These are phyloP conservation scores for Bombus breviceps DNA, from an alignment of 1,140 invertebrate genomes.

Conservation along the genomic window DNA sequence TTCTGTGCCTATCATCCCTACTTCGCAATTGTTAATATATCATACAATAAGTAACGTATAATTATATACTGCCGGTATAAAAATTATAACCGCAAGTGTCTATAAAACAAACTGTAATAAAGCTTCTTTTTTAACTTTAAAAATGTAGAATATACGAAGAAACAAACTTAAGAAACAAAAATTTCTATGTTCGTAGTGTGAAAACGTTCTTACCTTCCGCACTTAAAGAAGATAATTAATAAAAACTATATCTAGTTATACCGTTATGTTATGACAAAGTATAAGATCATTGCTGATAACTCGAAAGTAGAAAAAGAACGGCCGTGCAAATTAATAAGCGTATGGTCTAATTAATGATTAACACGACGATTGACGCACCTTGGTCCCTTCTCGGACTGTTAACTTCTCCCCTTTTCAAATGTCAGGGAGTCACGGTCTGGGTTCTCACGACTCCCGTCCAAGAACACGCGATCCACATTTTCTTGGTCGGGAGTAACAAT, in stretches of 20 bases:
- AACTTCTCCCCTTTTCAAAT: slow-evolving; percentile 9
- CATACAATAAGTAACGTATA: too few species aligned
- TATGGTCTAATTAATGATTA: slow-evolving; percentile 38
- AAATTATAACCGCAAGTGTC: too few species aligned
- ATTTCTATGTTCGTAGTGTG: too few species aligned
- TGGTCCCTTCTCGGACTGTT: background rate
- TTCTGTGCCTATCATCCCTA: too few species aligned
- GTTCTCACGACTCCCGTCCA: slow-evolving; percentile 25
- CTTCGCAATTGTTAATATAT: too few species aligned
- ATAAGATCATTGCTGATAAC: background rate
- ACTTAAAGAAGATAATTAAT: too few species aligned
- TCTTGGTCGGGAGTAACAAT: background rate
- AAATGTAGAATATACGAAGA: too few species aligned
- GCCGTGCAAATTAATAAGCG: slow-evolving; percentile 20
- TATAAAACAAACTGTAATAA: background rate
- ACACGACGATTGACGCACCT: slow-evolving; percentile 5
- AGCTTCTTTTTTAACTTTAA: background rate
- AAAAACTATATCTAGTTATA: too few species aligned
- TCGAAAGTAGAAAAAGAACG: background rate
- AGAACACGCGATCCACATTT: slow-evolving; percentile 20
- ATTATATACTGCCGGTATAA: too few species aligned
- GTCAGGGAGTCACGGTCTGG: background rate
- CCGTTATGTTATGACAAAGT: background rate
- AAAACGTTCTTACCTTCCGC: too few species aligned
- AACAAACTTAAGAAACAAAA: too few species aligned